phyloP scores from a whole-genome alignment of 2,113 vertebrate species.

The Mesitornis unicolor region DNA sequence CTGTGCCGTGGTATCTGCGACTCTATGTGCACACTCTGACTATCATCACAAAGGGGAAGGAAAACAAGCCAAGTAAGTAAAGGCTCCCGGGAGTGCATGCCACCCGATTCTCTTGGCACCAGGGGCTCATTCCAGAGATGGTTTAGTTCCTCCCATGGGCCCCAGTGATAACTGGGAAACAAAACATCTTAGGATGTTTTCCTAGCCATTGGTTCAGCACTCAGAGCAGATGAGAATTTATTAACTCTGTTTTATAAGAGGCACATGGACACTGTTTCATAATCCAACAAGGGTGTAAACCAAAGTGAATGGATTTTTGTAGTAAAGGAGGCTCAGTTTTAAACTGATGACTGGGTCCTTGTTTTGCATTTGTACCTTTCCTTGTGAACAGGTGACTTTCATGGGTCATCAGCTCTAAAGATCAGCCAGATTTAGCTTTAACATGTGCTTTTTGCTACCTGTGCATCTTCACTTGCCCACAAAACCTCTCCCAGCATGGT shows the following conservation, averaged over 20 bases:
- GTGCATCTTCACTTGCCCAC: background rate
- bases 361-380: background rate
- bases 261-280: background rate
- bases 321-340: background rate
- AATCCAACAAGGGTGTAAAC: background rate
- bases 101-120: background rate
- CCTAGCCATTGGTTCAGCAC: background rate
- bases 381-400: background rate
- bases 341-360: background rate
- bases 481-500: background rate
- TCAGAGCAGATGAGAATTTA: background rate
- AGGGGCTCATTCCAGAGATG: background rate
- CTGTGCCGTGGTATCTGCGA: slow-evolving; percentile 94
- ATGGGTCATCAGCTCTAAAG: background rate
- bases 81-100: fast-evolving
- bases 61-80: slow-evolving; percentile 92
- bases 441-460: background rate
- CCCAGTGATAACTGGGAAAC: background rate
- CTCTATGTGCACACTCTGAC: slow-evolving; percentile 93
- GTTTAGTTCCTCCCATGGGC: background rate
- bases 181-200: background rate
- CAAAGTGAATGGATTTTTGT: background rate
- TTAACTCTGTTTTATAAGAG: background rate
- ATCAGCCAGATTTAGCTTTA: background rate
- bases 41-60: slow-evolving; percentile 89